These are phyloP conservation scores for Coracopsis vasa DNA, from an alignment of 2,113 vertebrate species.

Conservation along the genomic window DNA sequence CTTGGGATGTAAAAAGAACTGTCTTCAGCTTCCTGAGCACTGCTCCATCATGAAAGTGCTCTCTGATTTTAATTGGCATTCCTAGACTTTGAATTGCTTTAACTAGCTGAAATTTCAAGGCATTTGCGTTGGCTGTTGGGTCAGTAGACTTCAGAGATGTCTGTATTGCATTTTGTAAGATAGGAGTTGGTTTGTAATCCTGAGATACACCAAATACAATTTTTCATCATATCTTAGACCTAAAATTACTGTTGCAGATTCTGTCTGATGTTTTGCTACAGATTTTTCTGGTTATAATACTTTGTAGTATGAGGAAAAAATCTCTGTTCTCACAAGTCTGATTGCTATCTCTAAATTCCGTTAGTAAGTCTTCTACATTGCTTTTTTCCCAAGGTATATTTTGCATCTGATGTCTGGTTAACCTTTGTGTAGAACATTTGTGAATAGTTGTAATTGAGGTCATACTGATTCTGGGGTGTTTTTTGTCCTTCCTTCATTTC, in stretches of 20 bases:
- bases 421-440: neutral
- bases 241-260: rapidly evolving
- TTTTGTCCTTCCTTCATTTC: neutral
- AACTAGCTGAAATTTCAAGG: neutral
- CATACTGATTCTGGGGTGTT: neutral
- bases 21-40: neutral
- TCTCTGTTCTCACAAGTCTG: neutral
- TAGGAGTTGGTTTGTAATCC: neutral
- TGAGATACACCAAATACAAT: neutral
- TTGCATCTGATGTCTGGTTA: neutral
- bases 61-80: neutral
- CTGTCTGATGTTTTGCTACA: neutral
- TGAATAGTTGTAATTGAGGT: neutral
- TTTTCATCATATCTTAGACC: neutral
- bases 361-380: rapidly evolving
- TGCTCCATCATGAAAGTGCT: neutral
- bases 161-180: neutral
- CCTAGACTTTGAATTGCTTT: neutral
- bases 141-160: neutral
- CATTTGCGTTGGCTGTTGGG: neutral
- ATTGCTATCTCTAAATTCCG: neutral
- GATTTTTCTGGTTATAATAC: neutral
- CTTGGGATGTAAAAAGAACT: neutral
- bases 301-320: rapidly evolving
- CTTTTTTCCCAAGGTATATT: neutral